Evolutionary conservation across 2,113 vertebrate genomes (phyloP), one percentile per base, ranked within the genome.

Genomic region (Menura novaehollandiae): DNA sequence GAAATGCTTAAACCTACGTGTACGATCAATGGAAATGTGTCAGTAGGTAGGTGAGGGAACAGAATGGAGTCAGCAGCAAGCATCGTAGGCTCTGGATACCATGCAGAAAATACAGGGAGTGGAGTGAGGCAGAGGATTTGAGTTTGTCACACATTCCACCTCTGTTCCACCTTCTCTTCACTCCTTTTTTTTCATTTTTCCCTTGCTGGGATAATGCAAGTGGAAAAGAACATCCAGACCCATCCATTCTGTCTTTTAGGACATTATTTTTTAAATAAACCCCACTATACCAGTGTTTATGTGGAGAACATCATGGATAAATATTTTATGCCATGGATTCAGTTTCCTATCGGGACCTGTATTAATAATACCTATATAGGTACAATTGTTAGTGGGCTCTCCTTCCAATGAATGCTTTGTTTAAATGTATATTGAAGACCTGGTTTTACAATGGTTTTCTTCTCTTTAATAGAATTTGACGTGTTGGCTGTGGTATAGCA

Each of bases 401-500:
- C 96, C 86, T 89, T 86, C 88, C 76, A 94, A 58, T 73, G 73
- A 85, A 39, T 39, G 9, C 19, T 87, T 89, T 81, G 24, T 81
- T 88, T 91, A 88, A 63, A 82, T 39, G 32, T 72, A 27, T 58
- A 53, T 67, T 43, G 41, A 78, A 74, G 75, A 41, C 14, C 64
- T 92, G 23, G 53, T 93, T 79, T 78, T 56, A 90, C 41, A 89
- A 43, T 91, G 83, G 53, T 35, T 92, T 95, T 92, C 73, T 90
- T 94, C 91, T 75, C 73, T 78, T 53, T 92, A 94, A 94, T 77
- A 46, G 44, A 32, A 82, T 82, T 81, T 93, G 95, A 87, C 6
- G 0, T 72, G 13, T 43, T 96, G 59, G 76, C 56, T 68, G 64
- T 85, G 26, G 35, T 32, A n/a, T 24, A 85, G 80, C 27, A 41